Evolutionary conservation across 2,113 vertebrate species (phyloP).

Genomic region (Nyctibius bracteatus): DNA sequence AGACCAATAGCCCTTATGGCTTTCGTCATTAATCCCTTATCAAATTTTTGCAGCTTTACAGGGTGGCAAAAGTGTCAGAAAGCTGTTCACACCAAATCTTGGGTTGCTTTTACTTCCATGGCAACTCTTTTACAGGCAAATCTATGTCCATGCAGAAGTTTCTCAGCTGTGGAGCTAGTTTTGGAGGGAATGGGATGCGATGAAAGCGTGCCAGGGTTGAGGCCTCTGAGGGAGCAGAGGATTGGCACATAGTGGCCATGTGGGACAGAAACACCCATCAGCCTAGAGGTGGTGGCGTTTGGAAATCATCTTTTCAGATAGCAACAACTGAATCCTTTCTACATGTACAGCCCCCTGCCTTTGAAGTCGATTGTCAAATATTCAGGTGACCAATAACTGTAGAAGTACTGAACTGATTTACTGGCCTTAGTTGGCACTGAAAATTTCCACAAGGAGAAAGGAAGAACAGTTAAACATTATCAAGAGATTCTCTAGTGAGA

Average conservation of each 20-base stretch:
- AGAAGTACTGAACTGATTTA: neutral
- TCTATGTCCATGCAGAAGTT: neutral
- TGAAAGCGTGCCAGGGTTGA: fast-evolving
- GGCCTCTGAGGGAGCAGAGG: neutral
- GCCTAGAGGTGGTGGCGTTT: neutral
- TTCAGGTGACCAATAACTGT: neutral
- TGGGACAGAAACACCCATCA: neutral
- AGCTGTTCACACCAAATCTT: neutral
- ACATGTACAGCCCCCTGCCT: neutral
- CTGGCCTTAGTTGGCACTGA: neutral
- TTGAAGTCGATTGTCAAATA: neutral
- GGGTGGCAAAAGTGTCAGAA: neutral
- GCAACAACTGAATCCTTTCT: neutral
- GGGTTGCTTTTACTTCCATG: neutral
- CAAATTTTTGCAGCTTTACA: neutral
- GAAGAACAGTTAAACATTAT: neutral
- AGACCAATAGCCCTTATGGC: neutral
- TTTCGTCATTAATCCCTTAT: neutral
- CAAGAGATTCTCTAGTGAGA: neutral
- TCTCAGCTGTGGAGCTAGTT: neutral
- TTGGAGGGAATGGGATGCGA: neutral
- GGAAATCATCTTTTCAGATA: neutral
- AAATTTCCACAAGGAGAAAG: neutral
- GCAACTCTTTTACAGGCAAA: neutral
- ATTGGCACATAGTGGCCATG: fast-evolving